A percentile compares a stretch with the other conserved stretches of the same genome.
phyloP scores from a whole-genome alignment of 1,140 invertebrate species.

The Stegodyphus dumicola region DNA sequence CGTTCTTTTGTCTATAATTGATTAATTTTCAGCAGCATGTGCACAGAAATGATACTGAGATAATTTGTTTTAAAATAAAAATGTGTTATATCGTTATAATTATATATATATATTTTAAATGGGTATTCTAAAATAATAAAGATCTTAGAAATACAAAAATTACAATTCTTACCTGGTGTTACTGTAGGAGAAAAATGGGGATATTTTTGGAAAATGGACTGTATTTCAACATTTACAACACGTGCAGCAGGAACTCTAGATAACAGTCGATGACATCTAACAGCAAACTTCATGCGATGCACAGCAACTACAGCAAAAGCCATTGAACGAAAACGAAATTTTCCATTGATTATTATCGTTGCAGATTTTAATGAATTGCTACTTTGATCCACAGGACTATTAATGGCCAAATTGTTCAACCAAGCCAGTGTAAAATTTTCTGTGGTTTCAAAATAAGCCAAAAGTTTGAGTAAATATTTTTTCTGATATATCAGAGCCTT shows the following conservation, averaged over 20 bases:
- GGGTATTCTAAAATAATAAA: too few species aligned
- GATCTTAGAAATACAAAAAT: too few species aligned
- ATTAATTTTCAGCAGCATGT: too few species aligned
- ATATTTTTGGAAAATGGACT: constrained; percentile 15
- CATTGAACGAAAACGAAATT: constrained; percentile 18
- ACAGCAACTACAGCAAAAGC: constrained; percentile 23
- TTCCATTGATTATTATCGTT: not conserved
- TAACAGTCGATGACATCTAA: constrained; percentile 11
- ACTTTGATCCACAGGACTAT: not conserved
- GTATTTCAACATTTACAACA: constrained; percentile 21
- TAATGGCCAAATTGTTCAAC: constrained; percentile 50
- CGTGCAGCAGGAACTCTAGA: constrained; percentile 30
- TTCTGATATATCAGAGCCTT: constrained; percentile 62
- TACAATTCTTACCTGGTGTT: constrained; percentile 4
- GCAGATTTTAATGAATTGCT: not conserved
- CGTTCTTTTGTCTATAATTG: too few species aligned
- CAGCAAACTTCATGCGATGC: constrained; percentile 21
- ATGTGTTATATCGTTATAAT: too few species aligned
- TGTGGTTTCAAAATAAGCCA: constrained; percentile 60
- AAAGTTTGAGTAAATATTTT: constrained; percentile 60
- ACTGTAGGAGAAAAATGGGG: constrained; percentile 3
- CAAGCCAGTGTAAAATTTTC: constrained; percentile 61
- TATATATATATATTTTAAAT: too few species aligned
- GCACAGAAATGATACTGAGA: too few species aligned
- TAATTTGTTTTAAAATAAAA: too few species aligned